Percentiles rank a stretch among this genome's conserved stretches.
These are phyloP conservation scores for Microplitis mediator DNA, from an alignment of 1,140 invertebrate species.

Conservation along the genomic window DNA sequence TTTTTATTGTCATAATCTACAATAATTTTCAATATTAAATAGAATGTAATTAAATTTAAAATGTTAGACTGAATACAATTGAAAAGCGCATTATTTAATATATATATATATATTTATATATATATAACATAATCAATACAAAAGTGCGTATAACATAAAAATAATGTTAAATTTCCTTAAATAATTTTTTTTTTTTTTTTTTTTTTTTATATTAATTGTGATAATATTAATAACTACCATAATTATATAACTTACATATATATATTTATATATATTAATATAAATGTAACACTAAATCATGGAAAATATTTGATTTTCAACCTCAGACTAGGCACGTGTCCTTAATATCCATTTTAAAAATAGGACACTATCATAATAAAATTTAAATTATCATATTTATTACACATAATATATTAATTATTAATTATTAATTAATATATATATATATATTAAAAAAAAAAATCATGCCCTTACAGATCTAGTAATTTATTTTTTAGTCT, in stretches of 20 bases:
- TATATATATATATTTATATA: not conserved
- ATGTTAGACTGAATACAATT: not conserved
- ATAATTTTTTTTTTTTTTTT: no score
- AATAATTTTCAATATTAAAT: no score
- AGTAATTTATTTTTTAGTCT: not conserved
- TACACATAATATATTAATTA: not conserved
- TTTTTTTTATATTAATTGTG: no score
- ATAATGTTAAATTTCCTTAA: not conserved
- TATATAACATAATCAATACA: not conserved
- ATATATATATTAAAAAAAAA: not conserved
- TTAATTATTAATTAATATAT: not conserved
- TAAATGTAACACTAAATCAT: not conserved
- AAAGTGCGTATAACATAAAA: not conserved
- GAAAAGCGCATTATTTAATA: not conserved
- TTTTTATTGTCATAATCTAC: no score
- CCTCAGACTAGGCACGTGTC: constrained; percentile 53
- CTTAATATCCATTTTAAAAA: constrained; percentile 5
- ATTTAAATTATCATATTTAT: not conserved
- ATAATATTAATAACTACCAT: no score
- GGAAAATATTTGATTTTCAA: not conserved
- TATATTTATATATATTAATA: no score
- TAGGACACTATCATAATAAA: not conserved
- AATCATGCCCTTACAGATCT: not conserved
- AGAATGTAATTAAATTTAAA: no score
- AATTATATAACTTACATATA: no score